Percentiles rank a stretch among this genome's conserved stretches.
phyloP scores from a whole-genome alignment of 2,888 invertebrate species.

The Agrochola lota region DNA sequence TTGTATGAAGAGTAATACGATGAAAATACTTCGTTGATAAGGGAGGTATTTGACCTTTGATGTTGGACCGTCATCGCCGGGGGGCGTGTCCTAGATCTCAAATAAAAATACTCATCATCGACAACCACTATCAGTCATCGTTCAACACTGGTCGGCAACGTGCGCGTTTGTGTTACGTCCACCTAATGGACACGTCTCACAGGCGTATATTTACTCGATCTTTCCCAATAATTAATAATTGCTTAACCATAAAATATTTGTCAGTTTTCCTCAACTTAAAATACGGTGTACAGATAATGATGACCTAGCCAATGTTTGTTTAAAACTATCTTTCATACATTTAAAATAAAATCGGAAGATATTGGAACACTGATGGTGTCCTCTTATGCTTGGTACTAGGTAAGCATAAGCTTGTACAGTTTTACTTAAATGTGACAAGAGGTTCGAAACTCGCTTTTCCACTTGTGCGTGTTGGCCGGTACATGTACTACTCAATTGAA shows the following conservation, averaged over 20 bases:
- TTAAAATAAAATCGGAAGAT: conserved; percentile 47
- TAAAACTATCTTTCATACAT: conserved; percentile 20
- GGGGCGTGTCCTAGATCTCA: conserved; percentile 56
- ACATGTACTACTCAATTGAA: conserved; percentile 62
- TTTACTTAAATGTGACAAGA: conserved; percentile 53
- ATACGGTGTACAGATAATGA: conserved; percentile 45
- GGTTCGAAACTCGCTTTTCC: conserved; percentile 47
- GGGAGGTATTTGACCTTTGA: conserved; percentile 53
- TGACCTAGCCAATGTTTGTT: conserved; percentile 48
- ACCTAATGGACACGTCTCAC: conserved; percentile 47
- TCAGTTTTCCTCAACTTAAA: conserved; percentile 49
- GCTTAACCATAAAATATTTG: conserved; percentile 35
- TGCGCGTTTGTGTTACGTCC: conserved; percentile 52
- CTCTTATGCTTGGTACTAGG: conserved; percentile 54
- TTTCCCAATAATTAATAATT: conserved; percentile 57
- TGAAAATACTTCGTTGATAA: conserved; percentile 52
- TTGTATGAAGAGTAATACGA: background rate
- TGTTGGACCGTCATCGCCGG: conserved; percentile 16
- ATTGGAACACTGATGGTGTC: conserved; percentile 45
- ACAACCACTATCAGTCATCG: conserved; percentile 62
- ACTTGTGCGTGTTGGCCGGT: conserved; percentile 51
- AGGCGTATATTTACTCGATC: conserved; percentile 47
- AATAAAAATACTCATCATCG: conserved; percentile 67
- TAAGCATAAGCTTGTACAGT: conserved; percentile 33
- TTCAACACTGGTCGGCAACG: conserved; percentile 56